Conservation (phyloP, 1,140 invertebrate genomes). For the Pogonomyrmex californicus region DNA sequence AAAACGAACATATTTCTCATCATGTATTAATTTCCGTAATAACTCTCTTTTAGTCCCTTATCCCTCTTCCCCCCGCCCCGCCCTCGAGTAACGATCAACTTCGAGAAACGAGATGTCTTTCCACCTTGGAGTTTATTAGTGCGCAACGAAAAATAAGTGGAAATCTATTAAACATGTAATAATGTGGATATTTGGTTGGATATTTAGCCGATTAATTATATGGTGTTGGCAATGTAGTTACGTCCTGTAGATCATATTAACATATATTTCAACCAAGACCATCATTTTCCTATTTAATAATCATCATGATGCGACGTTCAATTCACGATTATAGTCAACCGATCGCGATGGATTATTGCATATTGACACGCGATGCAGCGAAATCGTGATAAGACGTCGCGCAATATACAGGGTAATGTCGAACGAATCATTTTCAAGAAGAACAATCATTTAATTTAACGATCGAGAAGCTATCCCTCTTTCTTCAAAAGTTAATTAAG, state of each 20-base stretch:
- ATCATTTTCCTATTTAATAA: slow-evolving; percentile 1
- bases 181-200: neutral
- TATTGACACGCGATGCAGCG: slow-evolving; percentile 35
- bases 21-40: slow-evolving; percentile 31
- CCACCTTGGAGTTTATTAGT: slow-evolving; percentile 15
- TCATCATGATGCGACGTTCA: neutral
- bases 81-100: neutral
- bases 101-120: slow-evolving; percentile 6
- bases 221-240: neutral
- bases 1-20: slow-evolving; percentile 24
- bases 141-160: slow-evolving; percentile 25
- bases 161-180: slow-evolving; percentile 6
- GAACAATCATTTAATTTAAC: neutral
- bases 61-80: too few relatives aligned
- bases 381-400: neutral
- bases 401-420: neutral
- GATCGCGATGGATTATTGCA: slow-evolving; percentile 30
- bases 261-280: neutral
- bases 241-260: neutral
- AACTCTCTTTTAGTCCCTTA: neutral
- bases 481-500: neutral
- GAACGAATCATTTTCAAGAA: neutral
- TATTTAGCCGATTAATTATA: slow-evolving; percentile 37
- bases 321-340: neutral
- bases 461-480: neutral